Evolutionary conservation across 1,140 invertebrate genomes (phyloP), one percentile per base, ranked within the genome.

Genomic region (Fopius arisanus): DNA sequence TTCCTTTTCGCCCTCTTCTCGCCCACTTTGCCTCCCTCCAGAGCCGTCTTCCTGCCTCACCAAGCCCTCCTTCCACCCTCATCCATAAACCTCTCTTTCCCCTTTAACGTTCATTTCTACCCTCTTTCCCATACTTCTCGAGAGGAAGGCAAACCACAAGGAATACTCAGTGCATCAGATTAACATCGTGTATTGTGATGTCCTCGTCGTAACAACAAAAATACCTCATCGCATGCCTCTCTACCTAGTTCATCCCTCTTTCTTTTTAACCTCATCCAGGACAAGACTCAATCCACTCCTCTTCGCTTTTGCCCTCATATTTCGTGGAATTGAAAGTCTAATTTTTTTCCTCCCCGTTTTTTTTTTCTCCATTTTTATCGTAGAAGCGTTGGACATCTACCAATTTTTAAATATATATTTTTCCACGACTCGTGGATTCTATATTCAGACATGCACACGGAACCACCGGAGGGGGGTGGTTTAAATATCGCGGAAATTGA

Each of bases 401-500:
- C 54, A 59, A 59, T 59, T 59, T 28, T 59, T 59, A 19, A 59
- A 59, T 26, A 59, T 14, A 59, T 19, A 66, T 51, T 51, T 28
- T 29, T 43, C 28, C 43, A 40, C 54, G 2, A 51, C 65, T 41
- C 31, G 28, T 12, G 19, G 21, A 12, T 68, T 40, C 67, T 19
- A 28, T 26, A 40, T 21, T 31, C 31, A 66, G 21, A 65, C n/a
- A 67, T 37, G 21, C 66, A 51, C 48, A 48, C 21, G 37, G 43
- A 48, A 21, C 0, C 2, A 19, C 51, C 63, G 2, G 62, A 16
- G 40, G 29, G n/a, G 43, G 29, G 37, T 19, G 40, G 76, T 81
- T 82, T 82, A 79, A 82, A 84, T 82, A 84, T 84, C 82, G 70
- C 81, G 84, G 85, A 87, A 86, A 87, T 87, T 86, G 85, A 86